Conservation (phyloP, 2,113 vertebrate genomes). For the Coptodon rendalli region DNA sequence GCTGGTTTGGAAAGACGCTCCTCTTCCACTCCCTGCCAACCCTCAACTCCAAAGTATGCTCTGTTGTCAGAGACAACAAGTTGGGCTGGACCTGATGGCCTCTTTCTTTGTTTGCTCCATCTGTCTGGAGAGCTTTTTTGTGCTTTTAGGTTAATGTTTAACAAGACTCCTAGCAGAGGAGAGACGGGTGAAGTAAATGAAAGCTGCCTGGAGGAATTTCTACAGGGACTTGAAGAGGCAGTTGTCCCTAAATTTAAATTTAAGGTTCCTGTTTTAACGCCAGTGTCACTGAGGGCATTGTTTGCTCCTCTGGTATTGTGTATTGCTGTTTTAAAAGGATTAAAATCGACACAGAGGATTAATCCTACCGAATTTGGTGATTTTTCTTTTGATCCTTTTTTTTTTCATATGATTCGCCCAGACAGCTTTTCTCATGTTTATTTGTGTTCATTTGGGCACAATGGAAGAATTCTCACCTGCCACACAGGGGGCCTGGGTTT, state of each 20-base stretch:
- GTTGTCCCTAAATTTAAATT: neutral
- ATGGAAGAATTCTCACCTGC: neutral
- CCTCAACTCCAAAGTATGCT: constrained; percentile 13
- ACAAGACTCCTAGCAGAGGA: constrained; percentile 18
- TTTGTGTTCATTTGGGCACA: neutral
- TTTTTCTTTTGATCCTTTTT: neutral
- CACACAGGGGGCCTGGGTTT: neutral
- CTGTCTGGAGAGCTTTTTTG: constrained; percentile 32
- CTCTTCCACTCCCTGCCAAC: constrained; percentile 40
- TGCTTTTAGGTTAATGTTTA: constrained; percentile 33
- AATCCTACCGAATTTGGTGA: neutral
- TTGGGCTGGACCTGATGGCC: constrained; percentile 29
- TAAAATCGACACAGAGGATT: neutral
- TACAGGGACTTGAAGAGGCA: neutral
- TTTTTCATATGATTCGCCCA: neutral
- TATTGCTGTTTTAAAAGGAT: neutral
- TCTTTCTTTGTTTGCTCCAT: constrained; percentile 36
- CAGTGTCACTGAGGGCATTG: neutral
- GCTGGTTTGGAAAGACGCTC: constrained; percentile 6
- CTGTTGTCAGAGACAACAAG: constrained; percentile 58
- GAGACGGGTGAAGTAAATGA: neutral
- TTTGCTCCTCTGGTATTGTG: neutral
- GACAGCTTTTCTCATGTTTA: neutral
- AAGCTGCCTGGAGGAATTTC: neutral
- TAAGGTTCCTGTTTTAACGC: neutral